Conservation (phyloP, 2,113 vertebrate genomes). For the Anguilla japonica region DNA sequence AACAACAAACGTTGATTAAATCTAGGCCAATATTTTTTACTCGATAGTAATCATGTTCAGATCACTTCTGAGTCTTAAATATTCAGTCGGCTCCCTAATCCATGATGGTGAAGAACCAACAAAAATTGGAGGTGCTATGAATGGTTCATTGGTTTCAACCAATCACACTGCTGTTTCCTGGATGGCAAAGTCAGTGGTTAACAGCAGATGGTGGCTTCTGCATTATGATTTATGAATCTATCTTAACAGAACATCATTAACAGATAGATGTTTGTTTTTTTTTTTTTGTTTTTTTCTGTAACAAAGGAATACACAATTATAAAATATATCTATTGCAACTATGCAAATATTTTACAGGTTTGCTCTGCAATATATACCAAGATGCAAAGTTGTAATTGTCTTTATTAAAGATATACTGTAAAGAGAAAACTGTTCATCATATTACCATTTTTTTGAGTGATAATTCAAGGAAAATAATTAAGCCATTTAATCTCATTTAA, state of each 20-base stretch:
- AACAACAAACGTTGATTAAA: no score
- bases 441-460: background rate
- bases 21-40: no score
- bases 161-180: background rate
- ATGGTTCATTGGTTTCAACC: background rate
- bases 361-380: background rate
- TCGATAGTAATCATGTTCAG: no score
- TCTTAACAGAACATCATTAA: no score
- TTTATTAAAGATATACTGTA: background rate
- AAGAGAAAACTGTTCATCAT: background rate
- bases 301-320: background rate
- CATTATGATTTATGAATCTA: no score
- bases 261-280: no score
- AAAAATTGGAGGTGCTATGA: background rate
- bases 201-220: background rate
- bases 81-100: background rate
- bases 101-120: background rate
- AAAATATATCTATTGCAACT: background rate
- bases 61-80: no score
- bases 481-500: background rate
- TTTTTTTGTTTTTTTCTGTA: no score
- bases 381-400: background rate
- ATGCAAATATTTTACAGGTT: background rate
- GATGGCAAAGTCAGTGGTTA: background rate
- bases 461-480: background rate